Evolutionary conservation across 2,797 vertebrate genomes (phyloP).

Genomic region (Perodicticus potto): DNA sequence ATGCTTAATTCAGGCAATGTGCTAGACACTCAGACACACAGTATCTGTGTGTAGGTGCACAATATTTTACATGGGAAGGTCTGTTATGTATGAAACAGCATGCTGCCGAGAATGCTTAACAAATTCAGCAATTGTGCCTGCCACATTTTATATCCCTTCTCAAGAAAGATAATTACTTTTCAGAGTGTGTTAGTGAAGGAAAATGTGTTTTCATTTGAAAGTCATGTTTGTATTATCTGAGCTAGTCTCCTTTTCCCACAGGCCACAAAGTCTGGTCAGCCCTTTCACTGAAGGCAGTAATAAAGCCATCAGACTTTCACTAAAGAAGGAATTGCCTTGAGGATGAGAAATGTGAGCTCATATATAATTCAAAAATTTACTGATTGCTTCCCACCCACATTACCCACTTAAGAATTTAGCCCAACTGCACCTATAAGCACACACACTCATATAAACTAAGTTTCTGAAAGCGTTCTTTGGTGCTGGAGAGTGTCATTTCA

Average conservation of each 20-base stretch:
- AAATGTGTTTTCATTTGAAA: slow-evolving; percentile 75
- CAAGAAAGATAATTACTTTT: slow-evolving; percentile 70
- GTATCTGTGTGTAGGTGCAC: background rate
- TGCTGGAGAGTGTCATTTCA: slow-evolving; percentile 41
- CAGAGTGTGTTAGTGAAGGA: slow-evolving; percentile 66
- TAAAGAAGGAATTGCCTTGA: slow-evolving; percentile 68
- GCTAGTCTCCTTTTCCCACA: slow-evolving; percentile 59
- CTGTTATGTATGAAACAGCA: background rate
- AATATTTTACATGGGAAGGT: background rate
- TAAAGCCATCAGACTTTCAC: slow-evolving; percentile 63
- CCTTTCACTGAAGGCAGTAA: slow-evolving; percentile 68
- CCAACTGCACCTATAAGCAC: background rate
- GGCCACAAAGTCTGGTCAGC: slow-evolving; percentile 53
- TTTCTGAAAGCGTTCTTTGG: slow-evolving; percentile 30
- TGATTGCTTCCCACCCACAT: slow-evolving; percentile 11
- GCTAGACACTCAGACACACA: background rate
- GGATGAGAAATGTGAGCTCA: slow-evolving; percentile 62
- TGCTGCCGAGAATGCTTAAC: slow-evolving; percentile 6
- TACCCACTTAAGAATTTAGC: slow-evolving; percentile 20
- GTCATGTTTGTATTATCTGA: slow-evolving; percentile 65
- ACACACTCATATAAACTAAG: background rate
- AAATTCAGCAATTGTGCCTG: slow-evolving; percentile 62
- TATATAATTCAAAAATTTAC: slow-evolving; percentile 61
- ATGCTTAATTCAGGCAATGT: background rate
- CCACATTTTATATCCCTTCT: slow-evolving; percentile 67